phyloP scores from a whole-genome alignment of 1,140 invertebrate species.

The Aphidius ervi region DNA sequence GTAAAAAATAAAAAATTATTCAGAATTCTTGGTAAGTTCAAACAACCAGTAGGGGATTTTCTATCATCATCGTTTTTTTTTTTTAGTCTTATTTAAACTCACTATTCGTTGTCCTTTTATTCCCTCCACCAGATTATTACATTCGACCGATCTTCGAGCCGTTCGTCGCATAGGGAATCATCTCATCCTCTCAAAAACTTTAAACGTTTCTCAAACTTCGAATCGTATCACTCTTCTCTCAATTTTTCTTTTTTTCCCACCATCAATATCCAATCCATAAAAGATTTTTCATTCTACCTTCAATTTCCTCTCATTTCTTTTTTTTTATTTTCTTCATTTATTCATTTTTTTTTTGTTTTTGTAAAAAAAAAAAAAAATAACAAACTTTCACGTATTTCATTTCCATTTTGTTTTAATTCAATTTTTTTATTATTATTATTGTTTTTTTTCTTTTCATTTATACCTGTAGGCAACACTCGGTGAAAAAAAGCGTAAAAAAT shows the following conservation, averaged over 20 bases:
- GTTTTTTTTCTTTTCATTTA: no score
- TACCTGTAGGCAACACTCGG: no score
- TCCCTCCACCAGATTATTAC: not conserved
- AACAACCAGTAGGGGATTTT: constrained; percentile 6
- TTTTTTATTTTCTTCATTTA: not conserved
- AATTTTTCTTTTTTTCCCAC: not conserved
- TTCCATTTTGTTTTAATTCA: not conserved
- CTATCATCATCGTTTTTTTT: not conserved
- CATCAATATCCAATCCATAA: constrained; percentile 8
- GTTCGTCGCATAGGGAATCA: constrained; percentile 6
- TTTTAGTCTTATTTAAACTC: no score
- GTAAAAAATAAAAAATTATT: constrained; percentile 9
- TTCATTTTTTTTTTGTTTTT: not conserved
- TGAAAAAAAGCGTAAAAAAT: no score
- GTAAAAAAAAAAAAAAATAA: not conserved
- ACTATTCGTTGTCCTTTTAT: no score
- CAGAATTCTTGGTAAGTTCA: constrained; percentile 13
- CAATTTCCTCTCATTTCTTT: not conserved
- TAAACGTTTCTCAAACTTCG: constrained; percentile 10
- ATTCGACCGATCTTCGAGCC: not conserved
- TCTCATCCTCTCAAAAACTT: constrained; percentile 14
- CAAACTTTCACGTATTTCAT: not conserved
- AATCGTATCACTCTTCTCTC: not conserved
- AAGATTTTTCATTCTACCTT: not conserved
- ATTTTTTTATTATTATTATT: no score